Conservation (phyloP, 2,113 vertebrate species). For the Picathartes gymnocephalus region DNA sequence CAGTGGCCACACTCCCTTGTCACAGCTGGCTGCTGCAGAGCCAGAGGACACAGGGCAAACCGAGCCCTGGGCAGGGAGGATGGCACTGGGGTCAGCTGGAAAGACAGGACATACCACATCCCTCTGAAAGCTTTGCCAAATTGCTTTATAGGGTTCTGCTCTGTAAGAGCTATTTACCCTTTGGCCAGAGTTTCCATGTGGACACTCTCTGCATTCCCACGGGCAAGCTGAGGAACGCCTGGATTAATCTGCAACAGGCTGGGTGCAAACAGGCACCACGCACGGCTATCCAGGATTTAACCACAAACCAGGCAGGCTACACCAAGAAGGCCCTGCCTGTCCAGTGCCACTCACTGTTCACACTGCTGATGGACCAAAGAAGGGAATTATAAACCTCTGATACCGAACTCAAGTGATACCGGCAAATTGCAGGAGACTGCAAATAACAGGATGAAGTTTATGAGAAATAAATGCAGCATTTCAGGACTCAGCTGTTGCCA, state of each 20-base stretch:
- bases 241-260: not conserved
- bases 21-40: not conserved
- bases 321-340: not conserved
- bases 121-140: not conserved
- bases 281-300: rapidly evolving
- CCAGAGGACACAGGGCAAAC: not conserved
- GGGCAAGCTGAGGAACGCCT: not conserved
- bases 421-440: not conserved
- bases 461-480: not conserved
- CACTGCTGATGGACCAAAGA: not conserved
- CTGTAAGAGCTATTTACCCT: not conserved
- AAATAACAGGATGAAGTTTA: not conserved
- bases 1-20: not conserved
- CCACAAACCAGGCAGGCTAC: not conserved
- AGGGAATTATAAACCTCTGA: not conserved
- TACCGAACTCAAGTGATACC: rapidly evolving
- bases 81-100: not conserved
- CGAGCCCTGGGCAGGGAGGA: not conserved
- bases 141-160: not conserved
- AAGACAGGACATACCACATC: not conserved
- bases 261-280: not conserved
- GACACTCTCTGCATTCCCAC: not conserved
- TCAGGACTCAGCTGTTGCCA: not conserved
- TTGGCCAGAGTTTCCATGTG: not conserved
- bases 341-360: not conserved